Evolutionary conservation across 2,113 vertebrate species (phyloP).

Genomic region (Sapayoa aenigma): DNA sequence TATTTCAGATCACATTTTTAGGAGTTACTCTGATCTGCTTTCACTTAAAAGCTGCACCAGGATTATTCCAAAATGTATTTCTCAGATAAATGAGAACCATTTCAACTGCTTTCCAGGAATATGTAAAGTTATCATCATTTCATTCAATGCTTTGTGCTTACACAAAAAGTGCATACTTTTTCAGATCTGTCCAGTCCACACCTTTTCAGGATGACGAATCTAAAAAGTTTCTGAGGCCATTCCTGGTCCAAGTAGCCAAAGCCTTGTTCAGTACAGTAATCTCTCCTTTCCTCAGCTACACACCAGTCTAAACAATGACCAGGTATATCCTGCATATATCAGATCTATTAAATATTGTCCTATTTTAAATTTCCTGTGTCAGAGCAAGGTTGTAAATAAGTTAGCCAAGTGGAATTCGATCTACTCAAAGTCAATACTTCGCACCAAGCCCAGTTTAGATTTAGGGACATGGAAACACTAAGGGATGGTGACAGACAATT

Average conservation of each 20-base stretch:
- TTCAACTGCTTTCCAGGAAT: not conserved
- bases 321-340: not conserved
- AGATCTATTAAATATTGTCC: not conserved
- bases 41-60: not conserved
- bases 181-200: not conserved
- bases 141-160: not conserved
- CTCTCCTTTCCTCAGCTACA: not conserved
- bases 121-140: not conserved
- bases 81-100: not conserved
- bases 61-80: not conserved
- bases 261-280: not conserved
- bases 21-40: not conserved
- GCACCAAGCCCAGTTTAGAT: not conserved
- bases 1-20: not conserved
- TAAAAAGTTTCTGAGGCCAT: not conserved
- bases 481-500: not conserved
- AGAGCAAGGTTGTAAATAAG: not conserved
- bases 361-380: not conserved
- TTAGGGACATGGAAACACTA: not conserved
- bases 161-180: not conserved
- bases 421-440: not conserved
- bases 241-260: not conserved
- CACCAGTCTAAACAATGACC: not conserved
- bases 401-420: not conserved
- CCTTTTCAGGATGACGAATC: not conserved